Evolutionary conservation across 2,888 invertebrate genomes (phyloP).

Genomic region (Petrophora chlorosata): DNA sequence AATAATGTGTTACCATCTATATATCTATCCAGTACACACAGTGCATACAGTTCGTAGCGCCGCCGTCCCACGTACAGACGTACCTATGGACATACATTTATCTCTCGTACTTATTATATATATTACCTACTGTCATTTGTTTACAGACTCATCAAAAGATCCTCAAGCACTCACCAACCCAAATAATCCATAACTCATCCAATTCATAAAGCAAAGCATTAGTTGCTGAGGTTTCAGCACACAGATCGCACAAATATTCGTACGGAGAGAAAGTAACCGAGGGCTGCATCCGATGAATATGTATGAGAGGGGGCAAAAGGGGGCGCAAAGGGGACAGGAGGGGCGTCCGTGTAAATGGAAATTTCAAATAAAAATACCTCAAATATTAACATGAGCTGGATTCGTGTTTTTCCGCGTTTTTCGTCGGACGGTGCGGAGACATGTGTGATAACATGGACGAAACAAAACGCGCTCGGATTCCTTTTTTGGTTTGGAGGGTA

Average conservation of each 20-base stretch:
- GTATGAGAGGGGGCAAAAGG: conserved; percentile 76
- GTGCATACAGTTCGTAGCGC: too few species aligned
- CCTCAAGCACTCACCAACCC: conserved; percentile 23
- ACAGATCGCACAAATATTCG: conserved; percentile 58
- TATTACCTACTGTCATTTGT: background rate
- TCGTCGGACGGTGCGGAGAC: conserved; percentile 45
- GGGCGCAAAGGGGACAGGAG: conserved; percentile 45
- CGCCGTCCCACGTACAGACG: too few species aligned
- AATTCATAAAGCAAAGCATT: conserved; percentile 49
- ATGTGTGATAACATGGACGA: conserved; percentile 67
- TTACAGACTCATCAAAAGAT: conserved; percentile 1
- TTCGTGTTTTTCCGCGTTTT: conserved; percentile 76
- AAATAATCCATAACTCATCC: conserved; percentile 50
- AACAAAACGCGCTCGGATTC: conserved; percentile 41
- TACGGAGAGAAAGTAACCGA: conserved; percentile 74
- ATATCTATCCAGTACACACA: too few species aligned
- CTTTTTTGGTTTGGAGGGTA: conserved; percentile 11
- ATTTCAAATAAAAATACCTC: conserved; percentile 84
- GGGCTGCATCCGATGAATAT: conserved; percentile 86
- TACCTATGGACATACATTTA: too few species aligned
- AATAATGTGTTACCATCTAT: too few species aligned
- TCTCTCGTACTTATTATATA: too few species aligned
- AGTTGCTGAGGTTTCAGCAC: conserved; percentile 60
- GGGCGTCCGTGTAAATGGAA: conserved; percentile 78
- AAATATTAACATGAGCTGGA: conserved; percentile 82